Base-by-base conservation (phyloP, 2,888 invertebrate species). In the Patella ulyssiponensis region DNA sequence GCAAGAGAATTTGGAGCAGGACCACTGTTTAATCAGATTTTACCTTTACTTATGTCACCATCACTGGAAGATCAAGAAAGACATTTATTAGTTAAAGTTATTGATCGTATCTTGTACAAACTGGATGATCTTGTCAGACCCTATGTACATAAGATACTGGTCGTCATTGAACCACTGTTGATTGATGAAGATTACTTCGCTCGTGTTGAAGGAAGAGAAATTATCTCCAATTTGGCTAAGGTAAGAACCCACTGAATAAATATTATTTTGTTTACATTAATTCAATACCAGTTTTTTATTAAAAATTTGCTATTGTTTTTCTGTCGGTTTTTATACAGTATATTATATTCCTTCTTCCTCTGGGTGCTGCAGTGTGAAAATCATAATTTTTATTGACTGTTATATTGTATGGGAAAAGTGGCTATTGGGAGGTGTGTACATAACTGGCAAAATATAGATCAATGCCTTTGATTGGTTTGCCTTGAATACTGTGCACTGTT, bases 131-230 rank as follows among this genome's bases (percentile, higher is more conserved):
- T 99, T 87, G 99, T 99, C 51, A 95, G 99, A 82, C 99, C 99
- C 0, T 99, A 99, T 89, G 99, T 99, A 0, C 99, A 99, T 93
- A 99, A 99, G 94, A 99, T 99, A 91, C 94, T 99, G 82, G 99
- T 99, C 20, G 99, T 99, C 5, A 99, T 99, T 91, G 99, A 99
- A 93, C 99, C 99, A 0, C 93, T 99, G 81, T 93, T 99, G 69
- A 99, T 99, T 91, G 99, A 99, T 92, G 99, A 99, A 94, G 99
- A 99, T 92, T 99, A 99, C 93, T 99, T 99, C 92, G 99, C 99
- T 51, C 96, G 99, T 91, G 99, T 99, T 12, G 99, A 99, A 92
- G 99, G 99, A 85, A 94, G 99, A 89, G 99, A 99, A 93, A 99
- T 99, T 86, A 99, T 99, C 90, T 98, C 98, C 0, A 99, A 99